Conservation (phyloP, 2,797 vertebrate species). For the Lycodopsis pacificus region DNA sequence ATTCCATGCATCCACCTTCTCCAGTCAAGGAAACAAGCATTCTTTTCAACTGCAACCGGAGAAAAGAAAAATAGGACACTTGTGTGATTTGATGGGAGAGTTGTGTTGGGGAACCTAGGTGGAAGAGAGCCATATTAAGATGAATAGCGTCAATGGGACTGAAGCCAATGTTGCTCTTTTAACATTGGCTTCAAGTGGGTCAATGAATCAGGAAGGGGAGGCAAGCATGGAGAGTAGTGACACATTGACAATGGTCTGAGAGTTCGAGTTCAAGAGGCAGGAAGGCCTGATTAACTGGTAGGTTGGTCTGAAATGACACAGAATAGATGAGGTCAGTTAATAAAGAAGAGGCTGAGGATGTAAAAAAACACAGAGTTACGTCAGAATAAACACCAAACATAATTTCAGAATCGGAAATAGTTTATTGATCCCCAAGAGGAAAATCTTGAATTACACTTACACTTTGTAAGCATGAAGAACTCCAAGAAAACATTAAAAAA, state of each 20-base stretch:
- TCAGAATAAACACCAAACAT: background rate
- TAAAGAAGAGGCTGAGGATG: background rate
- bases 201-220: slow-evolving; percentile 11
- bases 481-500: too few relatives aligned
- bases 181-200: background rate
- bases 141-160: slow-evolving; percentile 23
- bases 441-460: too few relatives aligned
- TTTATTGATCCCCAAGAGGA: background rate
- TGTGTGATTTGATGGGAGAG: slow-evolving; percentile 25
- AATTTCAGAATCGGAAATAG: background rate
- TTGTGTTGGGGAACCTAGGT: background rate
- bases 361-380: background rate
- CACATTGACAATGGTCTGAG: slow-evolving; percentile 25
- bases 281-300: slow-evolving; percentile 19
- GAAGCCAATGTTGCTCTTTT: background rate
- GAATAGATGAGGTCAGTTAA: slow-evolving; percentile 7
- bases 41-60: slow-evolving; percentile 2
- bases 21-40: background rate
- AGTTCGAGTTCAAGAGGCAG: slow-evolving; percentile 18
- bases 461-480: too few relatives aligned
- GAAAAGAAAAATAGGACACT: background rate
- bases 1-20: background rate
- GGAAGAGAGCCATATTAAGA: slow-evolving; percentile 13
- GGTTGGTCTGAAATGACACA: background rate
- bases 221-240: slow-evolving; percentile 3